Evolutionary conservation across 2,113 vertebrate genomes (phyloP).

Genomic region (Mandrillus leucophaeus): DNA sequence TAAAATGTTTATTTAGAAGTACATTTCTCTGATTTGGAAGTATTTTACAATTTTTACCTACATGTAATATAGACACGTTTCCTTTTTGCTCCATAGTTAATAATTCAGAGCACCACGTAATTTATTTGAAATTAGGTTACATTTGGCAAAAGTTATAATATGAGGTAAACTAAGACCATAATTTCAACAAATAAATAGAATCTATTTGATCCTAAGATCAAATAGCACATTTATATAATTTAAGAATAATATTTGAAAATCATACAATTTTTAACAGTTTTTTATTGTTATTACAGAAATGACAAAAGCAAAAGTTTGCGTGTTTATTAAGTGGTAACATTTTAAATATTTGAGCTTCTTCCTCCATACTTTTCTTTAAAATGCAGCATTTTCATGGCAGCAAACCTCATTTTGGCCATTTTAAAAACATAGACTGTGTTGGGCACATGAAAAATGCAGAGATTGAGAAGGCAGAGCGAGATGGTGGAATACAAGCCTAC

Average conservation of each 20-base stretch:
- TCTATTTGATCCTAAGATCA: background rate
- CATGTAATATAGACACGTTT: background rate
- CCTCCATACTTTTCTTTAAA: background rate
- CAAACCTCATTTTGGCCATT: background rate
- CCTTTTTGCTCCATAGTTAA: background rate
- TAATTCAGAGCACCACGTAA: background rate
- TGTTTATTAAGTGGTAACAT: background rate
- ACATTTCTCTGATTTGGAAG: background rate
- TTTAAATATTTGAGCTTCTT: background rate
- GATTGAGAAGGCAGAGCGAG: background rate
- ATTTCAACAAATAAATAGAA: background rate
- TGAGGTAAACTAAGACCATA: background rate
- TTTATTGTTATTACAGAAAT: background rate
- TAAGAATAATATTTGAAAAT: constrained; percentile 25
- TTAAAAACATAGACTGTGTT: background rate
- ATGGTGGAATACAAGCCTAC: no score
- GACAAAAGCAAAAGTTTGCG: background rate
- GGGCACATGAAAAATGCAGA: background rate
- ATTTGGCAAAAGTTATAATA: background rate
- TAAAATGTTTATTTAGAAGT: background rate
- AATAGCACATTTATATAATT: background rate
- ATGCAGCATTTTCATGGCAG: background rate
- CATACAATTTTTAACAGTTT: background rate
- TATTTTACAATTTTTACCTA: background rate
- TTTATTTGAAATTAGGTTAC: background rate